These are phyloP conservation scores for Cephus cinctus DNA, from an alignment of 1,140 invertebrate species.

Conservation along the genomic window DNA sequence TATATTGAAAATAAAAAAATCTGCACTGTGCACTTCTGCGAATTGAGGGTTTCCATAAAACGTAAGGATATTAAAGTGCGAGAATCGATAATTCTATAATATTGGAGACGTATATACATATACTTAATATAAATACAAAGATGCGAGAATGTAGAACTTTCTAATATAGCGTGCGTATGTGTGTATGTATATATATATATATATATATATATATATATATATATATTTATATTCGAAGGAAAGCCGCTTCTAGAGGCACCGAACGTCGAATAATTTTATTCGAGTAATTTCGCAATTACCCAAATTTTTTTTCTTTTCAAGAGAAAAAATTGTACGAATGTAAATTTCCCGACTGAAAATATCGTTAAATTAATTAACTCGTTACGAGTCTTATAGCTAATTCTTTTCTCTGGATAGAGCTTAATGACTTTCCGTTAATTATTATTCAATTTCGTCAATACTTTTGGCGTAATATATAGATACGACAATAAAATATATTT, in stretches of 20 bases:
- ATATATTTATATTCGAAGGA: constrained; percentile 1
- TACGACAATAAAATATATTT: constrained; percentile 1
- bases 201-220: not conserved
- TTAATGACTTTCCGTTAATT: not conserved
- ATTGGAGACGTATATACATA: constrained; percentile 16
- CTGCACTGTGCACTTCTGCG: constrained; percentile 51
- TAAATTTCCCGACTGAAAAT: not conserved
- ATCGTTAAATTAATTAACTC: no score
- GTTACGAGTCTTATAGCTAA: no score
- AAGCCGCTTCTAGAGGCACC: constrained; percentile 20
- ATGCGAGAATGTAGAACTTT: constrained; percentile 2
- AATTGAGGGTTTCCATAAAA: constrained; percentile 49
- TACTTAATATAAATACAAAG: constrained; percentile 19
- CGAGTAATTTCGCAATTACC: not conserved
- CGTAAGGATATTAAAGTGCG: constrained; percentile 25
- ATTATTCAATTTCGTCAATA: constrained; percentile 2
- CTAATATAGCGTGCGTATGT: constrained; percentile 12
- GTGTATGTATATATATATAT: constrained; percentile 2
- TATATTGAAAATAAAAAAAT: constrained; percentile 24
- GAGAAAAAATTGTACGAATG: not conserved
- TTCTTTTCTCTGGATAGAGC: not conserved
- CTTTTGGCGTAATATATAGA: constrained; percentile 8
- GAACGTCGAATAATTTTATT: constrained; percentile 9
- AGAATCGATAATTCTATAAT: constrained; percentile 18
- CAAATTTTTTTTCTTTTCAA: constrained; percentile 4